A percentile compares a stretch with the other conserved stretches of the same genome.
These are phyloP conservation scores for Chymomyza amoena DNA, from an alignment of 2,888 invertebrate genomes.

Conservation along the genomic window DNA sequence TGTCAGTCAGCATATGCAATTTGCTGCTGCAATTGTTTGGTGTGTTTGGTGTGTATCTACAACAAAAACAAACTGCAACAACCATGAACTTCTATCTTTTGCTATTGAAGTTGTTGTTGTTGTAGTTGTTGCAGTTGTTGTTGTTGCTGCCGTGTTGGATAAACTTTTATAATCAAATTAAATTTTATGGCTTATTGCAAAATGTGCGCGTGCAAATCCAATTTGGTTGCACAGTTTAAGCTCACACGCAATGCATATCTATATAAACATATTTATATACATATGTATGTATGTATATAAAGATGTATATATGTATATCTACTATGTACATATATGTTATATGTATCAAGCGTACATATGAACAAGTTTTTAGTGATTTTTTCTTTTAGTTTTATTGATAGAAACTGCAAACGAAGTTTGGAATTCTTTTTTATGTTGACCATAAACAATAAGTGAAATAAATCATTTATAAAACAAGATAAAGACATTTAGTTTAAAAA, in stretches of 20 bases:
- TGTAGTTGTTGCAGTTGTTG: conserved; percentile 5
- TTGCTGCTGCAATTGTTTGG: conserved; percentile 25
- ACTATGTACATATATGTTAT: too few species aligned
- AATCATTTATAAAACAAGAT: background rate
- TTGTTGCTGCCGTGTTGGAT: conserved; percentile 46
- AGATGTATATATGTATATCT: too few species aligned
- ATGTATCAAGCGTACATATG: background rate
- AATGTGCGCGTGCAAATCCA: conserved; percentile 67
- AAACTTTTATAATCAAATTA: conserved; percentile 72
- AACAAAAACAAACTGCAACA: background rate
- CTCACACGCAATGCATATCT: conserved; percentile 8
- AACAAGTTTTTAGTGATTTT: background rate
- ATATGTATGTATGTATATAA: too few species aligned
- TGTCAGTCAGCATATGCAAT: conserved; percentile 60
- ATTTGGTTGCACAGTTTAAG: conserved; percentile 38
- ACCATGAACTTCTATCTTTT: background rate
- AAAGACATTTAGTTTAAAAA: background rate
- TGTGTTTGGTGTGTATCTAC: conserved; percentile 15
- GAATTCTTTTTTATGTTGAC: conserved; percentile 13
- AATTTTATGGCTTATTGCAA: conserved; percentile 71
- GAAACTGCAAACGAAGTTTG: conserved; percentile 25
- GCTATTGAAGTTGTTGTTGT: conserved; percentile 14
- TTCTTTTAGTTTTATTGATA: conserved; percentile 1
- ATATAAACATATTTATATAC: conserved; percentile 8
- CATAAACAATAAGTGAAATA: background rate